These are phyloP conservation scores for Sebastes kiyomatsui DNA, from an alignment of 2,797 vertebrate species.

Conservation along the genomic window DNA sequence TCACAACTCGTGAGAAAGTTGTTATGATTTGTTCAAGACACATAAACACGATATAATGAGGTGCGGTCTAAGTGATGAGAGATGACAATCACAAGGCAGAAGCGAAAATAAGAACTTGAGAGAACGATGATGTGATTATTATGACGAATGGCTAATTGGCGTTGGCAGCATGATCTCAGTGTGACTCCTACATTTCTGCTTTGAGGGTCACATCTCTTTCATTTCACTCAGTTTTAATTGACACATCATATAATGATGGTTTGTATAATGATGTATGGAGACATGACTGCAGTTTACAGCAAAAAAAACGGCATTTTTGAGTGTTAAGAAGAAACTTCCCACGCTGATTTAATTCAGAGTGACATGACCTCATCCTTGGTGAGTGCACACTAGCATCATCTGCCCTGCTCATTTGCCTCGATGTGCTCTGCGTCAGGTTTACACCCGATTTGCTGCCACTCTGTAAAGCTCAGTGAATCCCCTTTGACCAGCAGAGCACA, in stretches of 20 bases:
- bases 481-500: slow-evolving; percentile 22
- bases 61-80: neutral
- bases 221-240: slow-evolving; percentile 7
- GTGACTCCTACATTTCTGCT: neutral
- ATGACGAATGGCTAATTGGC: slow-evolving; percentile 6
- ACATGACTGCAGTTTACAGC: neutral
- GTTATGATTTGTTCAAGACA: neutral
- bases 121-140: slow-evolving; percentile 5
- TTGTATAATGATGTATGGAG: neutral
- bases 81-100: neutral
- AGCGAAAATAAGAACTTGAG: neutral
- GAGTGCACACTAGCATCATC: slow-evolving; percentile 5
- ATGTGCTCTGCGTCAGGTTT: slow-evolving; percentile 22
- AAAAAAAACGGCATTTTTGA: neutral
- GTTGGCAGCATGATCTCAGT: neutral
- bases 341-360: slow-evolving; percentile 30
- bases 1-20: neutral
- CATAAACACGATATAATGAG: slow-evolving; percentile 7
- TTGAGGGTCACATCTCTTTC: neutral
- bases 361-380: slow-evolving; percentile 13
- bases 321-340: neutral
- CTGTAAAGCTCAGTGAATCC: slow-evolving; percentile 7
- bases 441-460: slow-evolving; percentile 21
- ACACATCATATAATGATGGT: neutral
- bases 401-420: slow-evolving; percentile 16